Percentiles rank a stretch among this genome's conserved stretches.
These are phyloP conservation scores for Dendrocopos noguchii DNA, from an alignment of 2,113 vertebrate genomes.

Conservation along the genomic window DNA sequence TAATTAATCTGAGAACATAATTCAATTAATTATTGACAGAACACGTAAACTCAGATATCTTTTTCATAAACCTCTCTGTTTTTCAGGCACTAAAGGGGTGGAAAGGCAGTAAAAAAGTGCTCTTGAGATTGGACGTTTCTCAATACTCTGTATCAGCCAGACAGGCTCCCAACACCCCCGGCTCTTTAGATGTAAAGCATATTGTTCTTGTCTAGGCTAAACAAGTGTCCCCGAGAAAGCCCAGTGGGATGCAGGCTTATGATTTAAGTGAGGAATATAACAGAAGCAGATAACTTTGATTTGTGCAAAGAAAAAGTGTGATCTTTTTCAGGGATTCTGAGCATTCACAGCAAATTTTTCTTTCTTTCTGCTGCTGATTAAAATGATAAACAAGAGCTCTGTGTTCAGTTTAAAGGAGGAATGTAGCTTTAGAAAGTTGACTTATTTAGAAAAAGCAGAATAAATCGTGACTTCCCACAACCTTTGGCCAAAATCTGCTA, in stretches of 20 bases:
- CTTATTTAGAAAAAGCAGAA: neutral
- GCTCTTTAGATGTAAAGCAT: conserved; percentile 12
- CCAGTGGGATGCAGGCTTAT: conserved; percentile 22
- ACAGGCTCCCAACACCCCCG: neutral
- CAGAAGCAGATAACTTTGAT: conserved; percentile 50
- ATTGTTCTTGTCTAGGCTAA: conserved; percentile 29
- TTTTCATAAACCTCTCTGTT: conserved; percentile 37
- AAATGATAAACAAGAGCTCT: conserved; percentile 46
- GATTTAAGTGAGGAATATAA: conserved; percentile 24
- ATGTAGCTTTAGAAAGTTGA: conserved; percentile 25
- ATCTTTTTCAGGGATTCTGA: conserved; percentile 43
- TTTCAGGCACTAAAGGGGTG: neutral
- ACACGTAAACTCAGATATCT: conserved; percentile 7
- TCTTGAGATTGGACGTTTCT: conserved; percentile 44
- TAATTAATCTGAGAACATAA: conserved; percentile 45
- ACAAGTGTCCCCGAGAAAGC: conserved; percentile 6
- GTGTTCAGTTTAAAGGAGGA: conserved; percentile 1
- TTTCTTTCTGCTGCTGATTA: conserved; percentile 26
- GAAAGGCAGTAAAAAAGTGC: conserved; percentile 16
- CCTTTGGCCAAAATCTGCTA: conserved; percentile 33
- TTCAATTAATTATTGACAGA: conserved; percentile 57
- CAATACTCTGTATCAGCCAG: neutral
- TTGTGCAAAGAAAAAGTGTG: conserved; percentile 33
- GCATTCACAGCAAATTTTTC: conserved; percentile 15
- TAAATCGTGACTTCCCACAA: neutral